phyloP scores from a whole-genome alignment of 2,888 invertebrate genomes.

The Agrochola litura region DNA sequence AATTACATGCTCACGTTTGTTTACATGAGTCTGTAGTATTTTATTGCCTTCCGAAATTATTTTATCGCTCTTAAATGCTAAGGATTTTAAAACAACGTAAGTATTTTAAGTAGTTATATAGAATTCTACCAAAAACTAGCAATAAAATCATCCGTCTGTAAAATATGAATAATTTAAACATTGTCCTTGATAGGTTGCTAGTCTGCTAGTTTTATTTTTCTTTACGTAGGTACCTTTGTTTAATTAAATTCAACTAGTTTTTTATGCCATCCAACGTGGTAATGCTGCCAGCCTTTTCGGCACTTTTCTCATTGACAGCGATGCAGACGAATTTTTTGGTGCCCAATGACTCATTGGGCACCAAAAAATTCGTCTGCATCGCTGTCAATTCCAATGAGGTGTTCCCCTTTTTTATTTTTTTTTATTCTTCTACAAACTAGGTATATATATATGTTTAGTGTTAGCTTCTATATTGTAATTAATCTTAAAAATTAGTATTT shows the following conservation, averaged over 20 bases:
- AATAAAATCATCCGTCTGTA: conserved; percentile 27
- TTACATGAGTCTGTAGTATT: neutral
- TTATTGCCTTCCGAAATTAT: conserved; percentile 21
- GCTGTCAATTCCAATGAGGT: too few relatives aligned
- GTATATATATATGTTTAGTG: too few relatives aligned
- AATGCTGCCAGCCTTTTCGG: too few relatives aligned
- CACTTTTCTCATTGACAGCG: too few relatives aligned
- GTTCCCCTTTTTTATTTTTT: too few relatives aligned
- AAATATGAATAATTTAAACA: conserved; percentile 33
- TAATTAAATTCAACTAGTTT: conserved; percentile 22
- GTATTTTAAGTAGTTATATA: neutral
- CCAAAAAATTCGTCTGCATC: too few relatives aligned
- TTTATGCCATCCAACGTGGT: too few relatives aligned
- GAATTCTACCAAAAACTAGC: conserved; percentile 16
- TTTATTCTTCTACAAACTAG: too few relatives aligned
- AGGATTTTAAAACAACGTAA: conserved; percentile 5
- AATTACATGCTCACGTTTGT: conserved; percentile 24
- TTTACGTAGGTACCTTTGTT: conserved; percentile 12
- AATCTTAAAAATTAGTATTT: too few relatives aligned
- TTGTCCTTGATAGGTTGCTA: conserved; percentile 27
- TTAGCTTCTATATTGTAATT: neutral
- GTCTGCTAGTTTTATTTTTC: conserved; percentile 5
- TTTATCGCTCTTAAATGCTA: neutral
- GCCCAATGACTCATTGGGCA: too few relatives aligned
- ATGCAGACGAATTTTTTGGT: too few relatives aligned